Base-by-base conservation (phyloP, 2,113 vertebrate species). In the Corynorhinus townsendii region DNA sequence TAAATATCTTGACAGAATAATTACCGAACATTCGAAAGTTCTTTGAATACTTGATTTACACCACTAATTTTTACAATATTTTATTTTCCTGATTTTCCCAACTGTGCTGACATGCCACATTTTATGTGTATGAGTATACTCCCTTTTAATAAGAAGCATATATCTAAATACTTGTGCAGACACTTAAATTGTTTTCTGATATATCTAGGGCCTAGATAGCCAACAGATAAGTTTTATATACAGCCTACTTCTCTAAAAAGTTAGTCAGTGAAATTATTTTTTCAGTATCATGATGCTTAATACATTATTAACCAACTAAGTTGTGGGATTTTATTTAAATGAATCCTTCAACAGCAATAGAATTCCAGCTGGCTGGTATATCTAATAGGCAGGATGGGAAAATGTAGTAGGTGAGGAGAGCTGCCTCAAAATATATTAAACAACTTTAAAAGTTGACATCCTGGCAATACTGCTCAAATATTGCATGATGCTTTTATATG, bases 311-410 rank as follows among this genome's bases (percentile, higher is more conserved):
- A 64, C 24, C 66, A 87, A 54, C 49, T 68, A 14, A 33, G 85
- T 45, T 54, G n/a, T 75, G 38, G 73, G 35, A 59, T 80, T 92
- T 96, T 91, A 73, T 89, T 96, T 86, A 92, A 95, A 77, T 93
- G 45, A 90, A 93, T 95, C 96, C 45, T 95, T 73, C 85, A 95
- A 86, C 14, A 96, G 15, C 49, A 86, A 71, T 52, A 95, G 10
- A 56, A 52, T 93, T 96, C 85, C 93, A 97, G 95, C 91, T 97
- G 96, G 94, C 43, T 75, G 49, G 71, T 69, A 54, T 84, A 64
- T 77, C 97, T 71, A 93, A 88, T 87, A 94, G 86, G 52, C 91
- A 96, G 94, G 80, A n/a, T 93, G 79, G 75, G 88, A 86, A 95
- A 94, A 93, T 81, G 11, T 1, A 92, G 11, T 38, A 91, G 56